Conservation (phyloP, 2,113 vertebrate species). For the Malurus elegans region DNA sequence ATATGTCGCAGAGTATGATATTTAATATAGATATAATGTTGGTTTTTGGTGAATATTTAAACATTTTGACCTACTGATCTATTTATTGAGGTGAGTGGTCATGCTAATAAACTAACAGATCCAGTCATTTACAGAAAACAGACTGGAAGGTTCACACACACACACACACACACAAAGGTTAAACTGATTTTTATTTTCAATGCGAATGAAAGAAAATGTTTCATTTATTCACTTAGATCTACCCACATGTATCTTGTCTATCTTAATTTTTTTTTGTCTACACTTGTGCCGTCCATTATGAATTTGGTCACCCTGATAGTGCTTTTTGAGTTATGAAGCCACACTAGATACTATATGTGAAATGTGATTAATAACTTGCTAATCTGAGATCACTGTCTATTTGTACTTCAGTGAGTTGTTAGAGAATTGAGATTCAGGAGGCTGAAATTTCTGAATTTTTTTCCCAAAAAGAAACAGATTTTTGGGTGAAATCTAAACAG, state of each 20-base stretch:
- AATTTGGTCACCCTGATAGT: not conserved
- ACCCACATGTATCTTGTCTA: not conserved
- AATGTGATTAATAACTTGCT: constrained; percentile 3
- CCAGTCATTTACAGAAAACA: not conserved
- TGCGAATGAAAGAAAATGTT: not conserved
- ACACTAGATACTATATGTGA: not conserved
- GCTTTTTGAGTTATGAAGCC: not conserved
- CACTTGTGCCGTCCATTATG: not conserved
- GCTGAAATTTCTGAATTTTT: constrained; percentile 51
- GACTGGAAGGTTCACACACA: not conserved
- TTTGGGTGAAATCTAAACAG: constrained; percentile 59
- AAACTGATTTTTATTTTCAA: not conserved
- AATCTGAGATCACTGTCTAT: constrained; percentile 45
- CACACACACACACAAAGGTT: not conserved
- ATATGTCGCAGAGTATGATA: not conserved
- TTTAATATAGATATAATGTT: not conserved
- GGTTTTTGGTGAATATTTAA: not conserved
- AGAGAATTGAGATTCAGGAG: constrained; percentile 43
- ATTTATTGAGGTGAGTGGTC: not conserved
- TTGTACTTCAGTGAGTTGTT: constrained; percentile 24
- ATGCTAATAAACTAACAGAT: not conserved
- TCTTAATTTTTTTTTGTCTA: not conserved
- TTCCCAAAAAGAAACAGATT: constrained; percentile 51
- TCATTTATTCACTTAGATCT: not conserved
- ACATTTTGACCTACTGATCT: not conserved